Base-by-base conservation (phyloP, 2,888 invertebrate species). In the Disparrhopalites patrizii region DNA sequence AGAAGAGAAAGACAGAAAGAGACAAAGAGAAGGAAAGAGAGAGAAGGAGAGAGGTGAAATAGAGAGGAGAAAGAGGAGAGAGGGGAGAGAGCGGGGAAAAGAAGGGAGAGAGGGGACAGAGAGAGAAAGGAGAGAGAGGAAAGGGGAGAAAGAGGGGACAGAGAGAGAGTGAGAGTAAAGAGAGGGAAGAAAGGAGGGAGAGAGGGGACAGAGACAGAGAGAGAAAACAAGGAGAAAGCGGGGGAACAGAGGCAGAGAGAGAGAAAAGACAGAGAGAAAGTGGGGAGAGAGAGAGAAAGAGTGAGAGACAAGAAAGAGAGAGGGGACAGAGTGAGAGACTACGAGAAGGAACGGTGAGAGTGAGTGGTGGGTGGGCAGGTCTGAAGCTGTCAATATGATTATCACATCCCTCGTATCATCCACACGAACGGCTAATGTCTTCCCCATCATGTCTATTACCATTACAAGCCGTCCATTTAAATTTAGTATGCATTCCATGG, bases 401-500 rank as follows among this genome's bases (percentile, higher is more conserved):
- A 47, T 47, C 47, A 47, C 47, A 47, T 8, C 47, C 47, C 47
- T 20, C 47, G 47, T 47, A 47, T 47, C 47, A 47, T 47, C 47
- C 47, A 23, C 47, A 47, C 47, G 47, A 47, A 47, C 47, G 47
- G 47, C 47, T 47, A 47, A 47, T 47, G 47, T 47, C 47, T 47
- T 47, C 47, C 25, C 47, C 47, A 47, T 47, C 47, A 47, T 47
- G 47, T 47, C 47, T 47, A 47, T 47, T 47, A 47, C 47, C 47
- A 47, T 47, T 47, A 47, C 47, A 47, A 47, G 47, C 47, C 47
- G 47, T 47, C 47, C 47, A 47, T 47, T 47, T 47, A 47, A 47
- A 47, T 47, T 47, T 47, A 47, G 4, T 47, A 47, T 47, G 47
- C 23, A 43, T 43, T 43, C 43, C 43, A 20, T 43, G n/a, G 25